phyloP scores from a whole-genome alignment of 1,140 invertebrate genomes.

The Elysia chlorotica region DNA sequence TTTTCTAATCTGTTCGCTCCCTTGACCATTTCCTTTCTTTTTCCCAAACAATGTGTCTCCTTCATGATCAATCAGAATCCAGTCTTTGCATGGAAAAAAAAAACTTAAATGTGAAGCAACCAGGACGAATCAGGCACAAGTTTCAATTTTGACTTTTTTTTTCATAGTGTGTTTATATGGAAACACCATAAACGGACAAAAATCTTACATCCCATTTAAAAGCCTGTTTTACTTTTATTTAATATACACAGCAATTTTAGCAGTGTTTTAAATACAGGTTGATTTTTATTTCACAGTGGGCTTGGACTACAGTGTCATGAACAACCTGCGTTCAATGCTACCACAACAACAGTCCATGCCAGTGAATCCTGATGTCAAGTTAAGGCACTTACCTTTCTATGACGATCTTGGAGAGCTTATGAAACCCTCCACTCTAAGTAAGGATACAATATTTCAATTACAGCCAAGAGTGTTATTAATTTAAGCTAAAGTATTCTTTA shows the following conservation, averaged over 20 bases:
- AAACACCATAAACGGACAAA: too few species aligned
- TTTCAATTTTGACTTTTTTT: background rate
- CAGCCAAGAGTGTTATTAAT: too few species aligned
- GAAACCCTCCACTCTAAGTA: conserved; percentile 83
- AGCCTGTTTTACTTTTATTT: background rate
- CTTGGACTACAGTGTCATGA: conserved; percentile 41
- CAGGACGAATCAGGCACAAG: too few species aligned
- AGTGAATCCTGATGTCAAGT: conserved; percentile 87
- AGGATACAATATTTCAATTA: conserved; percentile 28
- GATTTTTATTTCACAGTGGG: conserved; percentile 36
- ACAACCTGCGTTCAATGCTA: conserved; percentile 24
- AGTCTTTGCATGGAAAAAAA: too few species aligned
- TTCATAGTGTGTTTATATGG: too few species aligned
- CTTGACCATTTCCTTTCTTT: too few species aligned
- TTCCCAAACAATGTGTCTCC: background rate
- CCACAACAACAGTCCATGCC: conserved; percentile 62
- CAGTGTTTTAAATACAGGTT: background rate
- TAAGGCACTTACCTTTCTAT: conserved; percentile 91
- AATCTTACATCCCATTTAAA: too few species aligned
- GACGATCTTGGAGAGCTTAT: conserved; percentile 85
- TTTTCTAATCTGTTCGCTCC: too few species aligned
- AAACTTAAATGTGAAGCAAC: too few species aligned
- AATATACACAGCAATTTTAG: too few species aligned
- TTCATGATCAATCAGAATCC: background rate
- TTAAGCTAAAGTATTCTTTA: too few species aligned